phyloP scores from a whole-genome alignment of 2,113 vertebrate genomes.

The Nibea coibor region DNA sequence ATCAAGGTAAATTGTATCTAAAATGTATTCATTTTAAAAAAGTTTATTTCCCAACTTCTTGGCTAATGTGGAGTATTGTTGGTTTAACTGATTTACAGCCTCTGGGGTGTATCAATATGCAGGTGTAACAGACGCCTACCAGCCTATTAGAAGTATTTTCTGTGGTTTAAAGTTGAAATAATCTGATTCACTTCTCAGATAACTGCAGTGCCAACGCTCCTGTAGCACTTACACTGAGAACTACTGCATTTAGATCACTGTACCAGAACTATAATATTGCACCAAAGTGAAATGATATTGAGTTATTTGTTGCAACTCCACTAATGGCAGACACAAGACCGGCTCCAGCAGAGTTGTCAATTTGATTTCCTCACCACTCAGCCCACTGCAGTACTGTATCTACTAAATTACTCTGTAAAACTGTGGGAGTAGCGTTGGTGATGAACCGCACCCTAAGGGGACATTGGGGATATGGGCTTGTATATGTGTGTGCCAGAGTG shows the following conservation, averaged over 20 bases:
- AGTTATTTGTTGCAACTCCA: conserved; percentile 67
- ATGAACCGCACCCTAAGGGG: conserved; percentile 49
- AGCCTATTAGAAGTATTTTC: conserved; percentile 25
- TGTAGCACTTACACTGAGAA: conserved; percentile 48
- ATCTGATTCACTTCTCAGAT: conserved; percentile 55
- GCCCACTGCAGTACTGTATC: conserved; percentile 39
- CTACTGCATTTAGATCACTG: conserved; percentile 51
- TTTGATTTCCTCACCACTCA: conserved; percentile 64
- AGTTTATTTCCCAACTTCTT: not conserved
- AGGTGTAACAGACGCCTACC: conserved; percentile 19
- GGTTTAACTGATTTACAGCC: conserved; percentile 1
- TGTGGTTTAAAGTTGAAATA: conserved; percentile 40
- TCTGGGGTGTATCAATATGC: conserved; percentile 4
- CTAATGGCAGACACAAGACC: conserved; percentile 48
- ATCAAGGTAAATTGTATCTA: not conserved
- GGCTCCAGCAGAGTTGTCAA: conserved; percentile 51
- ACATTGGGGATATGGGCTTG: conserved; percentile 14
- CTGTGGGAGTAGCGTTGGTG: conserved; percentile 30
- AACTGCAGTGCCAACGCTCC: conserved; percentile 38
- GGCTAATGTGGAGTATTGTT: not conserved
- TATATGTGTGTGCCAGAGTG: conserved; percentile 31
- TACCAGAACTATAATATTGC: conserved; percentile 53
- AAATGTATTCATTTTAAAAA: not conserved
- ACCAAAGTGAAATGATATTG: conserved; percentile 68
- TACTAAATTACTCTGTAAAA: conserved; percentile 40